Evolutionary conservation across 2,888 invertebrate species (phyloP), one percentile per base, ranked within the genome.

Genomic region (Malthinus flaveolus): DNA sequence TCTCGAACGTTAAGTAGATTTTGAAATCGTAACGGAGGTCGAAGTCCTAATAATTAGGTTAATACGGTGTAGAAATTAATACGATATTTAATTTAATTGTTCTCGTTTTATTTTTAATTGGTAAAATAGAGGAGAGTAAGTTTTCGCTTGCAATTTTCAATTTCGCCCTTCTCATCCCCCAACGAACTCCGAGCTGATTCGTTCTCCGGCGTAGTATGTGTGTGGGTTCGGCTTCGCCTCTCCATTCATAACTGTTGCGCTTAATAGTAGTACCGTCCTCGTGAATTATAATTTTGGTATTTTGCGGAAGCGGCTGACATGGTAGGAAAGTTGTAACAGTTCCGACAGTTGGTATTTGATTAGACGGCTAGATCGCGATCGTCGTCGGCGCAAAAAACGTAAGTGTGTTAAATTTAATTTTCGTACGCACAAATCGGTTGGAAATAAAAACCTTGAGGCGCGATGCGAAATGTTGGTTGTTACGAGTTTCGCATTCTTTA

Each of bases 241-340:
- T 42, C 39, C 39, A 42, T 42, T 42, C 39, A 42, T 42, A 42
- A 42, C 13, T 23, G 13, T 46, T 46, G 32, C 32, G 33, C 12
- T 46, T 31, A 32, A 32, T 32, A 34, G 34, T 23, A 9, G 48
- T 48, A 33, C 44, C 34, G 48, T 55, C 39, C 11, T 49, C 32
- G 45, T 46, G 13, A 51, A 44, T 35, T 34, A 49, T 33, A 49
- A 55, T 42, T 52, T 52, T 15, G 23, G 49, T 36, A 33, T 55
- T 54, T 55, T 35, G 48, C 48, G 54, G 48, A 55, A 55, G 48
- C 54, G 34, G 13, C 39, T 23, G 12, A 42, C 39, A 13, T 42
- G 39, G 39, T 42, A 15, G 23, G 39, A 42, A 42, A 42, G 15
- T 42, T 42, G 23, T 23, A 23, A 23, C 23, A 23, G 23, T 23